These are phyloP conservation scores for Catalaphyllia jardinei DNA, from an alignment of 64 coral and sea anemone genomes.

Conservation along the genomic window DNA sequence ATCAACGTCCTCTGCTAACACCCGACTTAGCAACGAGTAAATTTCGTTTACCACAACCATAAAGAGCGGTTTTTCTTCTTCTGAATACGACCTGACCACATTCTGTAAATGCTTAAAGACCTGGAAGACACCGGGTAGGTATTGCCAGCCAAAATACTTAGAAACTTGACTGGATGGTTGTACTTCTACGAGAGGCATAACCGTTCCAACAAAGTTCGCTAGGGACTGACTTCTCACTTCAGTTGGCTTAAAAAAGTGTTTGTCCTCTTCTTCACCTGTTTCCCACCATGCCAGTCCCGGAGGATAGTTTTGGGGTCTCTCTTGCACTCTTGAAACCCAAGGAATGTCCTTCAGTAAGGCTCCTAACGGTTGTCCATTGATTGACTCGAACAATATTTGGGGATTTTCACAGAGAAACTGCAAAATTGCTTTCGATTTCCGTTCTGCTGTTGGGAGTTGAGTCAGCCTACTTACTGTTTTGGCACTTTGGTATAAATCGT, in stretches of 20 bases:
- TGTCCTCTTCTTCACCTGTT: background rate
- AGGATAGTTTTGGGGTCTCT: conserved; percentile 45
- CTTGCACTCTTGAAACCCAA: conserved; percentile 43
- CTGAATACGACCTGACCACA: conserved; percentile 46
- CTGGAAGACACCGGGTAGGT: conserved; percentile 25
- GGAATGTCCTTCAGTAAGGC: conserved; percentile 11
- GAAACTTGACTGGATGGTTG: background rate
- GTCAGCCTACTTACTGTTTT: conserved; percentile 18
- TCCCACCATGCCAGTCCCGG: conserved; percentile 30
- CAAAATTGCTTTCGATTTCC: conserved; percentile 53
- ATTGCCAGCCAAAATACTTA: conserved; percentile 57
- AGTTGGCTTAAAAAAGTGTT: conserved; percentile 12
- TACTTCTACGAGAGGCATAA: conserved; percentile 28
- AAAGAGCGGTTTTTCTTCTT: conserved; percentile 53
- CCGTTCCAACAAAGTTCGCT: conserved; percentile 59
- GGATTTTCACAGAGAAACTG: conserved; percentile 16
- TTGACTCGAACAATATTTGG: background rate
- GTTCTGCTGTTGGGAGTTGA: conserved; percentile 7
- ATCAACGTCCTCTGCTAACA: background rate
- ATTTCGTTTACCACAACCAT: conserved; percentile 48
- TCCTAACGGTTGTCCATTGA: background rate
- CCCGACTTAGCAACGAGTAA: background rate
- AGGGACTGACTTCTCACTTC: conserved; percentile 39
- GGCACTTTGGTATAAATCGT: conserved; percentile 53
- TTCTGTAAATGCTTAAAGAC: conserved; percentile 56